Percentiles rank a stretch among this genome's conserved stretches.
These are phyloP conservation scores for Entomyzon cyanotis DNA, from an alignment of 2,113 vertebrate genomes.

Conservation along the genomic window DNA sequence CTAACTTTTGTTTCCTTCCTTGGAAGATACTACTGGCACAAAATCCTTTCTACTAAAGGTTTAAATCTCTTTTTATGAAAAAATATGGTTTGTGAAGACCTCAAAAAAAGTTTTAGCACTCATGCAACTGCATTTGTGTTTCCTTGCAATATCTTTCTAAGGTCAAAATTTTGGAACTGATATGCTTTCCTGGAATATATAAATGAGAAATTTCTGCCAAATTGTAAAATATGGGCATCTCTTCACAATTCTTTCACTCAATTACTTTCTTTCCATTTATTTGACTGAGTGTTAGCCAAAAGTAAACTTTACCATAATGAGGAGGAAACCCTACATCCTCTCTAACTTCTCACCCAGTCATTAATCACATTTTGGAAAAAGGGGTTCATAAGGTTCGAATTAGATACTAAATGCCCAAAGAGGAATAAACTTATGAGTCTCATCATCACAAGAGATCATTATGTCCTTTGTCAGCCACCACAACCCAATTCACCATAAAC, in stretches of 20 bases:
- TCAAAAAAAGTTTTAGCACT: not conserved
- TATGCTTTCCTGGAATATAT: not conserved
- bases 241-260: not conserved
- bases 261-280: not conserved
- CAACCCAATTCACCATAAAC: not conserved
- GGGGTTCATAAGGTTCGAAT: not conserved
- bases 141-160: not conserved
- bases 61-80: not conserved
- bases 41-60: not conserved
- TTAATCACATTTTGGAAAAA: not conserved
- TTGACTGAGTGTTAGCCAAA: not conserved
- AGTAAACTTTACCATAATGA: not conserved
- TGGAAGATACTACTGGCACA: not conserved
- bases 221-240: not conserved
- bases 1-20: not conserved
- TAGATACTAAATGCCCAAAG: not conserved
- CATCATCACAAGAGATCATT: not conserved
- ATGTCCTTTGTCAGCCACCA: not conserved
- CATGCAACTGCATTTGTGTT: not conserved
- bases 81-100: not conserved
- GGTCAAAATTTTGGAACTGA: not conserved
- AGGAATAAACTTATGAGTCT: not conserved
- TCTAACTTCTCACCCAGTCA: not conserved
- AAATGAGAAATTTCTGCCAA: not conserved
- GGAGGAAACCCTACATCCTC: not conserved